Conservation (phyloP, 2,113 vertebrate genomes). For the Nothoprocta pentlandii region DNA sequence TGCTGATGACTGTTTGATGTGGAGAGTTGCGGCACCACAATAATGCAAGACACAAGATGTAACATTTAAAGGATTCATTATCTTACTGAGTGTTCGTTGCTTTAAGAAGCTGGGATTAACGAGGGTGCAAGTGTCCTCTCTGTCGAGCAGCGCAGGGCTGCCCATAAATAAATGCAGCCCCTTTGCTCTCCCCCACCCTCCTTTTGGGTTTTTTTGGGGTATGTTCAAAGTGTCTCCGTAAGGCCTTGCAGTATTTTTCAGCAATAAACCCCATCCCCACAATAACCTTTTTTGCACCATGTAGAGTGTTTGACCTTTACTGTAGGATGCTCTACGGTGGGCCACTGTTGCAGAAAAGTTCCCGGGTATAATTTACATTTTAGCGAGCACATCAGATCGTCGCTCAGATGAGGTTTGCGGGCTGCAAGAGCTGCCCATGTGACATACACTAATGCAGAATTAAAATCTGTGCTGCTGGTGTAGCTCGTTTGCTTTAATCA, state of each 20-base stretch:
- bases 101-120: conserved; percentile 81
- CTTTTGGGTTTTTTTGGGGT: neutral
- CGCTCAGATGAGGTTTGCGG: neutral
- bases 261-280: neutral
- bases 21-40: conserved; percentile 89
- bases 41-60: conserved; percentile 93
- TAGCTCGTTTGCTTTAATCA: neutral
- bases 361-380: neutral
- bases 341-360: conserved; percentile 4
- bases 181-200: neutral
- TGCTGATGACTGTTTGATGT: conserved; percentile 94
- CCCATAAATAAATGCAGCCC: conserved; percentile 27
- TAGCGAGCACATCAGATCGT: neutral
- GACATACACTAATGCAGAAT: accelerated
- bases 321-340: neutral
- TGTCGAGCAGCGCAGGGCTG: neutral
- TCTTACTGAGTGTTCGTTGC: conserved; percentile 90
- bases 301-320: neutral
- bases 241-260: neutral
- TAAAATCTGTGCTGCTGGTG: neutral
- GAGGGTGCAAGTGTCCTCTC: conserved; percentile 73
- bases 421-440: neutral
- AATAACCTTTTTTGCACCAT: neutral
- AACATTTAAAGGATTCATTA: conserved; percentile 96
- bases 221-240: neutral